These are phyloP conservation scores for Allophyes oxyacanthae DNA, from an alignment of 2,888 invertebrate species.

Conservation along the genomic window DNA sequence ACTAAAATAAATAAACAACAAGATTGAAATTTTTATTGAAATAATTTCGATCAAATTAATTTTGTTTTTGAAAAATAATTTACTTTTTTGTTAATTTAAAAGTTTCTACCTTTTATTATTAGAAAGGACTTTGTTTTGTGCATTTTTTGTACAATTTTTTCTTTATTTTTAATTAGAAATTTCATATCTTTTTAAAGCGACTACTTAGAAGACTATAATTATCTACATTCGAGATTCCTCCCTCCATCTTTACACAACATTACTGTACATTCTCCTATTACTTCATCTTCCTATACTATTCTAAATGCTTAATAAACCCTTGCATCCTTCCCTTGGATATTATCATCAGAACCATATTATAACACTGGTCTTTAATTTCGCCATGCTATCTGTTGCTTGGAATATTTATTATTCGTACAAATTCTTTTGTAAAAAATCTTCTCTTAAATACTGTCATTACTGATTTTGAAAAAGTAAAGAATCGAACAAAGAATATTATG, in stretches of 20 bases:
- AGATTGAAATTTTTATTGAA: neutral
- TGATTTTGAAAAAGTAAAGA: too few species aligned
- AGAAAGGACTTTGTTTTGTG: constrained; percentile 40
- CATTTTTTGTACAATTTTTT: constrained; percentile 41
- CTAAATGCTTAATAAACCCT: neutral
- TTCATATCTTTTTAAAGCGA: constrained; percentile 29
- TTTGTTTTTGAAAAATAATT: constrained; percentile 8
- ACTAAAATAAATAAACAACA: too few species aligned
- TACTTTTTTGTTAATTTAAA: too few species aligned
- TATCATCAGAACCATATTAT: too few species aligned
- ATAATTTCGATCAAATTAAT: neutral
- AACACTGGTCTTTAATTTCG: too few species aligned
- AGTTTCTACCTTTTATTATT: constrained; percentile 8
- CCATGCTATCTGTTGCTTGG: too few species aligned
- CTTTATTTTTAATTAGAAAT: constrained; percentile 5
- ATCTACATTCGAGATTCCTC: constrained; percentile 34
- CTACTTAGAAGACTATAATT: constrained; percentile 42
- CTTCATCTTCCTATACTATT: neutral
- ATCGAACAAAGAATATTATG: too few species aligned
- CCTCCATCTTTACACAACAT: constrained; percentile 1
- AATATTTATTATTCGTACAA: too few species aligned
- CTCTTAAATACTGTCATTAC: too few species aligned
- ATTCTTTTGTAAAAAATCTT: too few species aligned
- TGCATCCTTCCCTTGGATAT: neutral
- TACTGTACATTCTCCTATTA: constrained; percentile 9